Percentiles rank a stretch among this genome's conserved stretches.
Evolutionary conservation across 2,888 invertebrate species (phyloP).

Genomic region (Cerastis rubricosa): DNA sequence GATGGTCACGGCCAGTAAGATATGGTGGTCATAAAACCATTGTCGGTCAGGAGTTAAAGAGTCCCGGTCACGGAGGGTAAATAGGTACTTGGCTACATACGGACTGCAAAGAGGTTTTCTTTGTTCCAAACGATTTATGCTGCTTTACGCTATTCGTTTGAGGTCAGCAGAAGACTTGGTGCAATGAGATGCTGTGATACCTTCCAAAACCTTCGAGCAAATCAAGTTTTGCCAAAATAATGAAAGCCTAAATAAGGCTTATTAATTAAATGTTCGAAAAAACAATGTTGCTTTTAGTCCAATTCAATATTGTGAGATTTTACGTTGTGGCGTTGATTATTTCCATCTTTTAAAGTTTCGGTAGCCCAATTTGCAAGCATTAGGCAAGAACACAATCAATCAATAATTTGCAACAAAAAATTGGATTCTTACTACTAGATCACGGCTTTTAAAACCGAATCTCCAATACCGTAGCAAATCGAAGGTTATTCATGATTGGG

Average conservation of each 20-base stretch:
- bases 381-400: conserved; percentile 44
- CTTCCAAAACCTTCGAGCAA: conserved; percentile 15
- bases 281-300: neutral
- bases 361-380: conserved; percentile 23
- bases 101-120: conserved; percentile 62
- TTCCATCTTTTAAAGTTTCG: neutral
- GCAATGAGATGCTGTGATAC: conserved; percentile 12
- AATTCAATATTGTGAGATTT: neutral
- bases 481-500: conserved; percentile 59
- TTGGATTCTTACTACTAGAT: conserved; percentile 54
- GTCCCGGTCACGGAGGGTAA: conserved; percentile 68
- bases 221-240: neutral
- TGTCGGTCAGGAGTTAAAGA: conserved; percentile 73
- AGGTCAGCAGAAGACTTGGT: conserved; percentile 39
- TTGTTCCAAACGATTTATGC: conserved; percentile 60
- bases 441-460: conserved; percentile 39
- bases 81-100: conserved; percentile 58
- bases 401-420: conserved; percentile 42
- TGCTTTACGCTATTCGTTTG: conserved; percentile 58
- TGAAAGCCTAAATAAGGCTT: neutral
- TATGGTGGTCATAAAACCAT: conserved; percentile 73
- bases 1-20: conserved; percentile 72
- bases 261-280: neutral
- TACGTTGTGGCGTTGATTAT: neutral
- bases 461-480: conserved; percentile 57